Evolutionary conservation across 2,888 invertebrate genomes (phyloP).

Genomic region (Encarsia formosa): DNA sequence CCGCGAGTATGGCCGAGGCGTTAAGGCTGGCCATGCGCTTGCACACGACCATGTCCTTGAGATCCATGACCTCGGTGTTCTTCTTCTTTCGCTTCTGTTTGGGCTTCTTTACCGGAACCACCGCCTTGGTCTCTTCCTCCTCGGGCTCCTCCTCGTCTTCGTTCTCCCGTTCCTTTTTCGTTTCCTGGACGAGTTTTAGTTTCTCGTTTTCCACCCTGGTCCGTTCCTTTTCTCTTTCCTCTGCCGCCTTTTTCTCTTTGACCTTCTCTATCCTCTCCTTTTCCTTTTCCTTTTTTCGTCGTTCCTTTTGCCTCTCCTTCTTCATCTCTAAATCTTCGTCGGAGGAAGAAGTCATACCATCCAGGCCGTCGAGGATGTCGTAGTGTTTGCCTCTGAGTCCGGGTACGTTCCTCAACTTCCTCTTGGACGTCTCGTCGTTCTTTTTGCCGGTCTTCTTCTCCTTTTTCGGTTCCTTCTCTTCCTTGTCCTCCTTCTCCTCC

Average conservation of each 20-base stretch:
- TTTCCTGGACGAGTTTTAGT: background rate
- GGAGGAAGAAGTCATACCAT: conserved; percentile 48
- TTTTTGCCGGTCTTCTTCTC: conserved; percentile 28
- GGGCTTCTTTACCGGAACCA: conserved; percentile 23
- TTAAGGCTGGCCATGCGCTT: conserved; percentile 90
- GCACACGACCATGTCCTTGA: conserved; percentile 82
- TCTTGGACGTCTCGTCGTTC: conserved; percentile 50
- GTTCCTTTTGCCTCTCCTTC: conserved; percentile 8
- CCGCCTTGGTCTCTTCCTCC: conserved; percentile 25
- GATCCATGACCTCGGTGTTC: conserved; percentile 62
- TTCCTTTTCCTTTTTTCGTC: conserved; percentile 12
- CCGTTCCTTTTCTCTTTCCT: conserved; percentile 2
- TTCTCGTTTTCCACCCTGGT: conserved; percentile 21
- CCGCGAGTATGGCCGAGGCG: conserved; percentile 84
- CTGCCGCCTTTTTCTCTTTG: conserved; percentile 3
- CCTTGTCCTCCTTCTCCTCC: conserved; percentile 32
- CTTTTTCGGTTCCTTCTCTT: conserved; percentile 42
- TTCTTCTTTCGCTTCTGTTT: conserved; percentile 46
- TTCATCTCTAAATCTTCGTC: conserved; percentile 21
- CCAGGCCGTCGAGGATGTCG: conserved; percentile 72
- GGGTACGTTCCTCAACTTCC: conserved; percentile 68
- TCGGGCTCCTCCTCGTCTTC: conserved; percentile 31
- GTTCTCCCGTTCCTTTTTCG: background rate
- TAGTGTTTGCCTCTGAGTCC: conserved; percentile 78
- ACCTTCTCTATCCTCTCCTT: conserved; percentile 6